Percentiles rank a stretch among this genome's conserved stretches.
phyloP scores from a whole-genome alignment of 1,140 invertebrate genomes.

The Hesperophylax magnus region DNA sequence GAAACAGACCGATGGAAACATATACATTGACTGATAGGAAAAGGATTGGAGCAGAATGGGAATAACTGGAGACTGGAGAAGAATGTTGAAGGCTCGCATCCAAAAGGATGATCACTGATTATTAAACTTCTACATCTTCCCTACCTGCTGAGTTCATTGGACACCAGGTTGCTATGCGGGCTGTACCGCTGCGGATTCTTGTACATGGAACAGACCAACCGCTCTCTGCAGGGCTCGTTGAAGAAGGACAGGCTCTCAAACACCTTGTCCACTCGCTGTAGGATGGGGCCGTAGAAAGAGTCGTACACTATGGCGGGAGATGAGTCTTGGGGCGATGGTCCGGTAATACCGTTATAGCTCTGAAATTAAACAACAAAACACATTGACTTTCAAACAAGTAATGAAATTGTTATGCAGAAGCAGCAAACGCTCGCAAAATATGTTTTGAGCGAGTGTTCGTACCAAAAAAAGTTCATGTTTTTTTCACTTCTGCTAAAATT shows the following conservation, averaged over 20 bases:
- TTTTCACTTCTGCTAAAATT: too few relatives aligned
- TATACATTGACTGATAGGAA: too few relatives aligned
- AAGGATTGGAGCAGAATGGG: too few relatives aligned
- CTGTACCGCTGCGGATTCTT: slow-evolving; percentile 82
- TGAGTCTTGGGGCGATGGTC: background rate
- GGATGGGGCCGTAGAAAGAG: slow-evolving; percentile 83
- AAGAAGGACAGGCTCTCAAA: slow-evolving; percentile 76
- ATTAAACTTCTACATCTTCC: slow-evolving; percentile 35
- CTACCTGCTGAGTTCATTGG: slow-evolving; percentile 88
- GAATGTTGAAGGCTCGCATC: too few relatives aligned
- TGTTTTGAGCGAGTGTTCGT: too few relatives aligned
- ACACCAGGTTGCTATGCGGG: slow-evolving; percentile 87
- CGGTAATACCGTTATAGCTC: background rate
- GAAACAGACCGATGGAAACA: too few relatives aligned
- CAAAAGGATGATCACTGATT: background rate
- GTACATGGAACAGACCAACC: slow-evolving; percentile 86
- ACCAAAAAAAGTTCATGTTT: too few relatives aligned
- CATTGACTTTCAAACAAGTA: too few relatives aligned
- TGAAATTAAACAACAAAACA: slow-evolving; percentile 8
- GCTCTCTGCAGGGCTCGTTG: slow-evolving; percentile 81
- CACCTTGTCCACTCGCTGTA: slow-evolving; percentile 82
- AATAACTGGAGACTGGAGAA: too few relatives aligned
- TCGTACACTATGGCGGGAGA: slow-evolving; percentile 64
- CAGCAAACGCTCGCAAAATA: too few relatives aligned
- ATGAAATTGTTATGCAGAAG: too few relatives aligned